These are phyloP conservation scores for Bagarius yarrelli DNA, from an alignment of 2,113 vertebrate species.

Conservation along the genomic window DNA sequence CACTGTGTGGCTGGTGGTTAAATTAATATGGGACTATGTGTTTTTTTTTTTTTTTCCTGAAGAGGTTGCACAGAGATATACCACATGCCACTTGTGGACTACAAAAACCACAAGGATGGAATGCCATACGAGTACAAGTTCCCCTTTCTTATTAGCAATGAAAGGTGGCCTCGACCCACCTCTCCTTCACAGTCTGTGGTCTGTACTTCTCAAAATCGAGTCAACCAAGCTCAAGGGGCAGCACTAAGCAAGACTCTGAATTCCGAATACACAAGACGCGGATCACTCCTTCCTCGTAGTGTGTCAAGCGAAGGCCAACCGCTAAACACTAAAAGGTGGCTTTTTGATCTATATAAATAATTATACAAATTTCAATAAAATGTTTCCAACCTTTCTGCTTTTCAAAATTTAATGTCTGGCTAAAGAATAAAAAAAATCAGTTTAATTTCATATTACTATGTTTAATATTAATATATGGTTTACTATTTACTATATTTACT, in stretches of 20 bases:
- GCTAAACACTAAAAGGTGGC: slow-evolving; percentile 83
- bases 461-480: too few relatives aligned
- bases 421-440: not conserved
- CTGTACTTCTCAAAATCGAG: slow-evolving; percentile 79
- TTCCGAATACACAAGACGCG: slow-evolving; percentile 80
- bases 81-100: slow-evolving; percentile 89
- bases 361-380: not conserved
- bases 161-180: slow-evolving; percentile 87
- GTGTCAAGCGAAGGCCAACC: slow-evolving; percentile 96
- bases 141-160: slow-evolving; percentile 92
- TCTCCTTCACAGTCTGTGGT: slow-evolving; percentile 66
- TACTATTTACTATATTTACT: too few relatives aligned
- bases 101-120: slow-evolving; percentile 74
- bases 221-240: slow-evolving; percentile 78
- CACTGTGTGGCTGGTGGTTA: slow-evolving; percentile 8
- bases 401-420: not conserved
- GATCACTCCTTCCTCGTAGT: slow-evolving; percentile 88
- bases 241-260: slow-evolving; percentile 80
- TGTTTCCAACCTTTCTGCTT: not conserved
- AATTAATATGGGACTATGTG: not conserved
- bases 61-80: slow-evolving; percentile 96
- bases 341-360: not conserved
- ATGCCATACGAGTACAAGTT: slow-evolving; percentile 94
- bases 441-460: too few relatives aligned
- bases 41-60: slow-evolving; percentile 5